phyloP scores from a whole-genome alignment of 2,888 invertebrate species.

The Drosophila mulleri region DNA sequence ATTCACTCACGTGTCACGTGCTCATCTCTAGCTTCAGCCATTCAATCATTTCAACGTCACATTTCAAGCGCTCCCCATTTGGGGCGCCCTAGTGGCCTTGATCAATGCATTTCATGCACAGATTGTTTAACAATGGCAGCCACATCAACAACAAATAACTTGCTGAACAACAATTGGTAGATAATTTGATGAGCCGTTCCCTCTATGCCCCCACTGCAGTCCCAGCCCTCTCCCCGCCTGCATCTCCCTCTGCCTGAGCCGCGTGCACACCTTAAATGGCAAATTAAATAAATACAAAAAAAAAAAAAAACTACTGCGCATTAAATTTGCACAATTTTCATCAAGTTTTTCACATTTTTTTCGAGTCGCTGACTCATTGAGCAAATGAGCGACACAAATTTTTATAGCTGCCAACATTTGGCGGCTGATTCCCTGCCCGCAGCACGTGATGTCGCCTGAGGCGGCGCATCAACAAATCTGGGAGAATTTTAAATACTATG shows the following conservation, averaged over 20 bases:
- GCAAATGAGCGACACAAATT: conserved; percentile 30
- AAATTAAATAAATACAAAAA: conserved; percentile 76
- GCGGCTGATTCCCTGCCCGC: conserved; percentile 15
- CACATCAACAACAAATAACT: conserved; percentile 9
- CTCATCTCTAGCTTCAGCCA: conserved; percentile 19
- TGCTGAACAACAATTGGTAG: conserved; percentile 26
- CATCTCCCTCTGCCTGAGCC: background rate
- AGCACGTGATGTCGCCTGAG: conserved; percentile 34
- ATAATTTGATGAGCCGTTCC: conserved; percentile 22
- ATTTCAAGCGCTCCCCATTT: conserved; percentile 23
- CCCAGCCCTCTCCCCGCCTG: background rate
- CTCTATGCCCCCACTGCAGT: background rate
- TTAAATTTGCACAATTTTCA: conserved; percentile 58
- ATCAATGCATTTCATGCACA: conserved; percentile 34
- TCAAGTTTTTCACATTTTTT: conserved; percentile 21
- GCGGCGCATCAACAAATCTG: conserved; percentile 33
- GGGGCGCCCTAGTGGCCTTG: conserved; percentile 44
- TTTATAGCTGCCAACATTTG: conserved; percentile 32
- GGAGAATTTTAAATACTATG: conserved; percentile 27
- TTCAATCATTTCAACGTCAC: conserved; percentile 8
- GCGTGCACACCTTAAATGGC: conserved; percentile 67
- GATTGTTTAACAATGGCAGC: conserved; percentile 24
- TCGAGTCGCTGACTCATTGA: conserved; percentile 18
- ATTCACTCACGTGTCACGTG: conserved; percentile 27
- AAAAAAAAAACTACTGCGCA: conserved; percentile 72